phyloP scores from a whole-genome alignment of 2,888 invertebrate species.

The Silvanus unidentatus region DNA sequence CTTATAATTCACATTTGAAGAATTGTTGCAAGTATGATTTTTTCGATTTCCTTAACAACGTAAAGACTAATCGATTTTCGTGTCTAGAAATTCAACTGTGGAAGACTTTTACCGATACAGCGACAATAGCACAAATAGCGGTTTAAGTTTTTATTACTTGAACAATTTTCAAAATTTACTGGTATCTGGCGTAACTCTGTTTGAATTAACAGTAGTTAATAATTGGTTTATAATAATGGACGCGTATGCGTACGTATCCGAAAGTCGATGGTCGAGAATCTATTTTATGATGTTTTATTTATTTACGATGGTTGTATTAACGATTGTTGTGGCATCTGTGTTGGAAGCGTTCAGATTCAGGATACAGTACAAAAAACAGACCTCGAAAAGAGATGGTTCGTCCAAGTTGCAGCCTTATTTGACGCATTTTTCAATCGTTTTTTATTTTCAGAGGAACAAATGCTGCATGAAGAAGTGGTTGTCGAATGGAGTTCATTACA shows the following conservation, averaged over 20 bases:
- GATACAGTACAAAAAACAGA: conserved; percentile 79
- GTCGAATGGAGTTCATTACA: conserved; percentile 65
- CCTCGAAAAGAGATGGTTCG: conserved; percentile 68
- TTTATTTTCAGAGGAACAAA: conserved; percentile 60
- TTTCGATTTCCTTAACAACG: conserved; percentile 3
- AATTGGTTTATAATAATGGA: conserved; percentile 94
- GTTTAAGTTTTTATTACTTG: conserved; percentile 78
- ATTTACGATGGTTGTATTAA: conserved; percentile 85
- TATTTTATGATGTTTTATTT: conserved; percentile 87
- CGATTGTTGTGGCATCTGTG: conserved; percentile 84
- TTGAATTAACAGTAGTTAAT: conserved; percentile 85
- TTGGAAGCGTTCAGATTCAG: conserved; percentile 82
- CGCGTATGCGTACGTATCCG: conserved; percentile 66
- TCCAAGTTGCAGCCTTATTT: conserved; percentile 6
- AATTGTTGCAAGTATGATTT: conserved; percentile 80
- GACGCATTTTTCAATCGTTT: too few species aligned
- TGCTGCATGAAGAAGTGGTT: conserved; percentile 68
- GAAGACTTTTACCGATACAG: conserved; percentile 75
- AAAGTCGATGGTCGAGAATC: conserved; percentile 62
- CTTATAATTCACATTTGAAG: conserved; percentile 55
- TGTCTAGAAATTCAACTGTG: conserved; percentile 68
- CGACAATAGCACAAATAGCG: conserved; percentile 60
- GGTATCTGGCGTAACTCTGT: conserved; percentile 74
- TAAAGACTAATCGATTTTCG: background rate
- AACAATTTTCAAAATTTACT: conserved; percentile 72